Evolutionary conservation across 1,140 invertebrate species (phyloP).

Genomic region (Carcinoscorpius rotundicauda): DNA sequence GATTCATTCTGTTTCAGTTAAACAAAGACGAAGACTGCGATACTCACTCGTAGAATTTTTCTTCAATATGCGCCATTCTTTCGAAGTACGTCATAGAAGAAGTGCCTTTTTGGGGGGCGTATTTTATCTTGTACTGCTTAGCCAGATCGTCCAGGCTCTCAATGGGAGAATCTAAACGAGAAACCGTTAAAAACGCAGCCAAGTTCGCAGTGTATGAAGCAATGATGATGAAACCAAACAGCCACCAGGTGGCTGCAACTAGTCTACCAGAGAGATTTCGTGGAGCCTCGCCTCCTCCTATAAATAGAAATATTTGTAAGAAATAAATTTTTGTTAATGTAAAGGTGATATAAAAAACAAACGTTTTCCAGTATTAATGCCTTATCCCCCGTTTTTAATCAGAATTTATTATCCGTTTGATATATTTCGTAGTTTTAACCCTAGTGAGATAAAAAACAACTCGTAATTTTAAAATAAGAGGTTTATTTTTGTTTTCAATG

Average conservation of each 20-base stretch:
- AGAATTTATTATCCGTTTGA: no score
- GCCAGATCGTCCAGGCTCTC: slow-evolving; percentile 84
- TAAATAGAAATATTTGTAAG: slow-evolving; percentile 33
- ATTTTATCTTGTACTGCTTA: slow-evolving; percentile 91
- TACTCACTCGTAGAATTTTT: slow-evolving; percentile 82
- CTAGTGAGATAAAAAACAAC: no score
- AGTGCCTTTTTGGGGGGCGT: slow-evolving; percentile 69
- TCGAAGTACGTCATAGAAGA: slow-evolving; percentile 86
- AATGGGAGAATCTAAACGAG: slow-evolving; percentile 77
- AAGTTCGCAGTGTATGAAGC: slow-evolving; percentile 97
- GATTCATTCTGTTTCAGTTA: no score
- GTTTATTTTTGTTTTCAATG: no score
- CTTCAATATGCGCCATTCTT: slow-evolving; percentile 90
- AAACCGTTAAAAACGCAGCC: slow-evolving; percentile 87
- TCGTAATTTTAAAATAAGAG: no score
- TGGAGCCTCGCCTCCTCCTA: slow-evolving; percentile 82
- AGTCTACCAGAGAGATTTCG: slow-evolving; percentile 84
- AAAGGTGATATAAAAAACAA: not conserved
- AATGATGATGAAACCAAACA: slow-evolving; percentile 95
- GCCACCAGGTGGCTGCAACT: slow-evolving; percentile 93
- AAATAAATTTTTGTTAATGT: not conserved
- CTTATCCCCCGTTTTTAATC: no score
- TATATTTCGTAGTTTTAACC: no score
- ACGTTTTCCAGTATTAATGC: no score
- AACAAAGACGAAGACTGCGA: not conserved